A percentile compares a stretch with the other conserved stretches of the same genome.
Conservation (phyloP, 2,113 vertebrate species). For the Oenanthe melanoleuca region DNA sequence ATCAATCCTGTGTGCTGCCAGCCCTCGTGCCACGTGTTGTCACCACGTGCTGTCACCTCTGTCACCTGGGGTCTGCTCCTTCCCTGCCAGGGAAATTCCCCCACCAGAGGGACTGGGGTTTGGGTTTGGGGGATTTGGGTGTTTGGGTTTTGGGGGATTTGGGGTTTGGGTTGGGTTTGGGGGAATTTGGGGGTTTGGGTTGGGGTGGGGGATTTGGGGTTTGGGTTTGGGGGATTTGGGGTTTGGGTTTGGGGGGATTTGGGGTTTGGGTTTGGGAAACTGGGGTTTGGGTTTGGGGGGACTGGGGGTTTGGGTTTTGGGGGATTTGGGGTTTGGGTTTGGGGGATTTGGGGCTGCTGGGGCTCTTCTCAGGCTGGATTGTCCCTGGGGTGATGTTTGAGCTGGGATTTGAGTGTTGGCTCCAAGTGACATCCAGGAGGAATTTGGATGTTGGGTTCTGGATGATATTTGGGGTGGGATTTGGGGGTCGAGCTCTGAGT, state of each 20-base stretch:
- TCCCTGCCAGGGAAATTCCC: fast-evolving
- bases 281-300: too few relatives aligned
- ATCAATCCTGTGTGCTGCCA: not conserved
- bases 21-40: fast-evolving
- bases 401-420: not conserved
- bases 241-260: too few relatives aligned
- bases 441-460: not conserved
- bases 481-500: not conserved
- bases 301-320: too few relatives aligned
- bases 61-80: too few relatives aligned
- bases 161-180: not conserved
- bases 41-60: not conserved
- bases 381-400: not conserved
- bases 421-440: too few relatives aligned
- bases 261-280: too few relatives aligned
- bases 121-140: too few relatives aligned
- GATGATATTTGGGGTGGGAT: not conserved
- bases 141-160: too few relatives aligned
- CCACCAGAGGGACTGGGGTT: fast-evolving
- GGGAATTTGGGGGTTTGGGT: too few relatives aligned
- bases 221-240: too few relatives aligned
- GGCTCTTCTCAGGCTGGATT: not conserved
- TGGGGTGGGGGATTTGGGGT: too few relatives aligned
- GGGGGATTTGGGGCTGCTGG: not conserved
- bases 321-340: too few relatives aligned